These are phyloP conservation scores for Aromia moschata DNA, from an alignment of 2,888 invertebrate genomes.

Conservation along the genomic window DNA sequence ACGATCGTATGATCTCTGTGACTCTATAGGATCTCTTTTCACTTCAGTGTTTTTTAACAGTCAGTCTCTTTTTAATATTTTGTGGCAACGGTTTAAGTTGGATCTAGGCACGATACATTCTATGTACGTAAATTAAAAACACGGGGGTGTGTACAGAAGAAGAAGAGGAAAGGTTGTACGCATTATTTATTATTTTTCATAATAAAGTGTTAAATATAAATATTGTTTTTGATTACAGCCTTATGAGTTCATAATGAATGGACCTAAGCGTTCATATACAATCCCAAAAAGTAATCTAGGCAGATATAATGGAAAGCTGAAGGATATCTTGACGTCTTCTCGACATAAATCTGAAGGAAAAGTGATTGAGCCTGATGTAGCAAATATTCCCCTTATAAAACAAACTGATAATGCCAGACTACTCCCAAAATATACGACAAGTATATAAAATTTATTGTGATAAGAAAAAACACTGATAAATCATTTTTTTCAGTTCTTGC, in stretches of 20 bases:
- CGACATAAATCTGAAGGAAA: constrained; percentile 37
- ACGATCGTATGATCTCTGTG: too few species aligned
- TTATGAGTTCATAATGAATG: constrained; percentile 28
- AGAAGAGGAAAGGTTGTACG: too few species aligned
- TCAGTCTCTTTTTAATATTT: too few species aligned
- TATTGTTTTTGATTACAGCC: background rate
- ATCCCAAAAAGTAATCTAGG: constrained; percentile 34
- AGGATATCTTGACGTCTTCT: constrained; percentile 42
- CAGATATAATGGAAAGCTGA: constrained; percentile 45
- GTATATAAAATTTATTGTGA: constrained; percentile 42
- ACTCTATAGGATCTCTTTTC: too few species aligned
- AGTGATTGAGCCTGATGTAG: constrained; percentile 38
- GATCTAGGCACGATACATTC: too few species aligned
- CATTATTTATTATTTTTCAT: too few species aligned
- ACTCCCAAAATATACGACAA: constrained; percentile 73
- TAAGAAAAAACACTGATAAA: background rate
- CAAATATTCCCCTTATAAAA: constrained; percentile 71
- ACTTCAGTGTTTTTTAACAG: too few species aligned
- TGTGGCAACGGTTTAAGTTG: too few species aligned
- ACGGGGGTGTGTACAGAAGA: too few species aligned
- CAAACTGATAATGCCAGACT: constrained; percentile 74
- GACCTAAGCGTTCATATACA: constrained; percentile 33
- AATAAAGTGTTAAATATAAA: too few species aligned
- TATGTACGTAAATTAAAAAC: too few species aligned
- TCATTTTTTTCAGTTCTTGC: constrained; percentile 66